Percentiles rank a stretch among this genome's conserved stretches.
phyloP scores from a whole-genome alignment of 2,797 vertebrate species.

The Gambelia wislizenii region DNA sequence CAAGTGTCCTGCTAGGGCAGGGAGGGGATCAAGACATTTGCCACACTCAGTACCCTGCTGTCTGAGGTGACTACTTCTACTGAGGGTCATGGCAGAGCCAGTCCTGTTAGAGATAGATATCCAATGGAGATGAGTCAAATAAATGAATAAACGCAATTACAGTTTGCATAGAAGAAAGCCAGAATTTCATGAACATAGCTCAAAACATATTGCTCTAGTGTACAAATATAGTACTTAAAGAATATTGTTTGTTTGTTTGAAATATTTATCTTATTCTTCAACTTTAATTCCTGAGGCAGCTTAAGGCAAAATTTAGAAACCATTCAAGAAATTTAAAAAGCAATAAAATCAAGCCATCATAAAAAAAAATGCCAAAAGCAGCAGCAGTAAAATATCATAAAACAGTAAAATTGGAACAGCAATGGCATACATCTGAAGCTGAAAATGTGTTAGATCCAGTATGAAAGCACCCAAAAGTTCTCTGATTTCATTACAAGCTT shows the following conservation, averaged over 20 bases:
- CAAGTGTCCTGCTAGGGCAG: no score
- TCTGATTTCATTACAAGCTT: no score
- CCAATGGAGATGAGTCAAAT: no score
- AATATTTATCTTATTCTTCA: neutral
- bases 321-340: neutral
- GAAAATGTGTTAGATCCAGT: neutral
- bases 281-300: neutral
- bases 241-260: neutral
- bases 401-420: neutral
- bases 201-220: neutral
- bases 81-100: no score
- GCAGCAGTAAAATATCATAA: neutral
- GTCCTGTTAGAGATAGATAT: no score
- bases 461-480: no score
- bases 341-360: neutral
- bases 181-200: neutral
- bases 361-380: neutral
- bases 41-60: no score
- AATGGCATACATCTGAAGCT: no score
- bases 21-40: no score
- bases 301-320: neutral
- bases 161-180: neutral
- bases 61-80: no score
- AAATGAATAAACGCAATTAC: neutral
- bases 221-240: neutral